These are phyloP conservation scores for Caretta caretta DNA, from an alignment of 2,113 vertebrate species.

Conservation along the genomic window DNA sequence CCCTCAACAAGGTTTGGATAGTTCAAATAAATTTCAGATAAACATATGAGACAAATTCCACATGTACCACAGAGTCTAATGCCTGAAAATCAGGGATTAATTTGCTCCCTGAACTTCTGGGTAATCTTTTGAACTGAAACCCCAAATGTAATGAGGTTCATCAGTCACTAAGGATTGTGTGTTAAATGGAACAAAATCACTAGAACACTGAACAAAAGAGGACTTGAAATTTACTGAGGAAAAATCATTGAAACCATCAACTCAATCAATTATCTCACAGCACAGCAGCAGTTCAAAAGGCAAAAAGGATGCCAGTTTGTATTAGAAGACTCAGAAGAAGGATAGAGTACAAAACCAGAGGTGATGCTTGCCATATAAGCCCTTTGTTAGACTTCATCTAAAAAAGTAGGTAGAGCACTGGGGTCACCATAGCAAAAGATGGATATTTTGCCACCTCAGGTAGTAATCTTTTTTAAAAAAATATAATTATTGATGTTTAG, in stretches of 20 bases:
- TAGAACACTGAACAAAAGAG: neutral
- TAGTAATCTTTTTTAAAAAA: neutral
- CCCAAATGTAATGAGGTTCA: neutral
- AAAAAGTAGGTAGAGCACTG: neutral
- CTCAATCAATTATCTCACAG: neutral
- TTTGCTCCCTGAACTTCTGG: neutral
- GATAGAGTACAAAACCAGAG: neutral
- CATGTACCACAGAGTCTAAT: fast-evolving
- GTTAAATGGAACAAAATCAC: neutral
- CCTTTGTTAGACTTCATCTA: neutral
- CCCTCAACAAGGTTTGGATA: neutral
- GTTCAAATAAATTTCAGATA: neutral
- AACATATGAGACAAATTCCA: neutral
- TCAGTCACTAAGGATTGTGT: neutral
- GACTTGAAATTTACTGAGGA: neutral
- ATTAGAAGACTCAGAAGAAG: neutral
- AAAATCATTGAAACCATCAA: neutral
- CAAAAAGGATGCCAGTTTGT: neutral
- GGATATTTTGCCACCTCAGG: neutral
- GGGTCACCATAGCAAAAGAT: neutral
- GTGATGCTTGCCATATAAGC: neutral
- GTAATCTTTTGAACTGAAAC: conserved; percentile 8
- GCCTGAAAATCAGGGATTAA: neutral
- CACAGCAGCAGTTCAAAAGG: neutral
- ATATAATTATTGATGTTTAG: neutral